A percentile compares a stretch with the other conserved stretches of the same genome.
Conservation (phyloP, 2,797 vertebrate species). For the Mallotus villosus region DNA sequence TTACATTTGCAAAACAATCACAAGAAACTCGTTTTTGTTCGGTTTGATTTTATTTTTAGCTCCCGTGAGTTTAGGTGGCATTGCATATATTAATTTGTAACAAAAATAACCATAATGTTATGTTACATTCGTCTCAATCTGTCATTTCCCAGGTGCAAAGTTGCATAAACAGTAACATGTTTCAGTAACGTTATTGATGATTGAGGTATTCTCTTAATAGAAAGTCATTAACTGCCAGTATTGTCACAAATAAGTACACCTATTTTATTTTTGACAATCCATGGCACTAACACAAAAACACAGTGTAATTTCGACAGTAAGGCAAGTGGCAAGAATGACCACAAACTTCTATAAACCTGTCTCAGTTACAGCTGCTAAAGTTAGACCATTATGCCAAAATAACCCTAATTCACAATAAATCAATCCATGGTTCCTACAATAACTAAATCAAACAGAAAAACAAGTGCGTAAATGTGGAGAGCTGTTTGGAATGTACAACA, state of each 20-base stretch:
- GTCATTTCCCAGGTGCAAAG: not conserved
- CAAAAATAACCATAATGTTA: not conserved
- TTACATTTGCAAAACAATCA: not conserved
- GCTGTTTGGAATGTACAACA: not conserved
- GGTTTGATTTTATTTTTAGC: not conserved
- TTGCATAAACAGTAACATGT: not conserved
- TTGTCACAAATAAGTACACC: not conserved
- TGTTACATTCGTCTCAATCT: not conserved
- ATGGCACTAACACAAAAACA: not conserved
- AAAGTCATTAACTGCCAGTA: not conserved
- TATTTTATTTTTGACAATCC: not conserved
- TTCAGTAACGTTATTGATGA: not conserved
- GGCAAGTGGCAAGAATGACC: conserved; percentile 7
- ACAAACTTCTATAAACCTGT: not conserved
- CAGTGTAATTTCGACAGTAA: not conserved
- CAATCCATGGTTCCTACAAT: too few species aligned
- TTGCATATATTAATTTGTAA: not conserved
- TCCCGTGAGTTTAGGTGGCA: not conserved
- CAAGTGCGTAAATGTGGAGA: not conserved
- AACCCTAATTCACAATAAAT: too few species aligned
- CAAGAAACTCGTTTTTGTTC: not conserved
- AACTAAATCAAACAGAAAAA: too few species aligned
- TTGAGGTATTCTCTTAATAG: not conserved
- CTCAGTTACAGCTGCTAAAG: too few species aligned
- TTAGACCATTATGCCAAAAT: too few species aligned